Evolutionary conservation across 2,888 invertebrate genomes (phyloP).

Genomic region (Aporophyla lueneburgensis): DNA sequence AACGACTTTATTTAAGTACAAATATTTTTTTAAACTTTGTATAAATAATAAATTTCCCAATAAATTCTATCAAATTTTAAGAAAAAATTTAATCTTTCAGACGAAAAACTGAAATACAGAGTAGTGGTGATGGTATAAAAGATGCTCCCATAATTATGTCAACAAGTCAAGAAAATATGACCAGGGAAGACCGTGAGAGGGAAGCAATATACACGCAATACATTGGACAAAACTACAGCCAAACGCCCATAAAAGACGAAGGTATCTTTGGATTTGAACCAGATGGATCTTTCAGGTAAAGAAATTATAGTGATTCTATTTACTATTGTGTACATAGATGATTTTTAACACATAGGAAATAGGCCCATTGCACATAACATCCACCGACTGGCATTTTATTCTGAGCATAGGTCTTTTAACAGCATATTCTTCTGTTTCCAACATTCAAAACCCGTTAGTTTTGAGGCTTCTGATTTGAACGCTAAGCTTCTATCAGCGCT

Average conservation of each 20-base stretch:
- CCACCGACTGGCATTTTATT: slow-evolving; percentile 58
- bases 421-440: slow-evolving; percentile 53
- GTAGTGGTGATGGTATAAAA: slow-evolving; percentile 86
- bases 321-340: slow-evolving; percentile 45
- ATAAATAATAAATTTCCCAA: background rate
- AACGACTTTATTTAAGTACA: background rate
- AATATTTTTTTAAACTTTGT: background rate
- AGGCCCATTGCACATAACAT: slow-evolving; percentile 67
- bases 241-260: slow-evolving; percentile 91
- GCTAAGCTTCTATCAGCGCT: slow-evolving; percentile 82
- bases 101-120: slow-evolving; percentile 88
- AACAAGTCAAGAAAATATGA: slow-evolving; percentile 92
- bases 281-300: slow-evolving; percentile 89
- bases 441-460: slow-evolving; percentile 59
- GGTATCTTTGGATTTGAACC: slow-evolving; percentile 90
- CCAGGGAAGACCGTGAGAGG: slow-evolving; percentile 85
- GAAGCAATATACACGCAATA: slow-evolving; percentile 87
- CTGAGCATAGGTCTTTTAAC: slow-evolving; percentile 44
- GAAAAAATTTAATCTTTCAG: slow-evolving; percentile 69
- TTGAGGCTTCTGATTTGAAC: slow-evolving; percentile 65
- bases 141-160: slow-evolving; percentile 90
- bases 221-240: slow-evolving; percentile 87
- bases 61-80: background rate
- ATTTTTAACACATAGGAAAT: slow-evolving; percentile 57
- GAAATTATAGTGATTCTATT: slow-evolving; percentile 5